A percentile compares a stretch with the other conserved stretches of the same genome.
Conservation (phyloP, 2,113 vertebrate species). For the Porphyrio hochstetteri region DNA sequence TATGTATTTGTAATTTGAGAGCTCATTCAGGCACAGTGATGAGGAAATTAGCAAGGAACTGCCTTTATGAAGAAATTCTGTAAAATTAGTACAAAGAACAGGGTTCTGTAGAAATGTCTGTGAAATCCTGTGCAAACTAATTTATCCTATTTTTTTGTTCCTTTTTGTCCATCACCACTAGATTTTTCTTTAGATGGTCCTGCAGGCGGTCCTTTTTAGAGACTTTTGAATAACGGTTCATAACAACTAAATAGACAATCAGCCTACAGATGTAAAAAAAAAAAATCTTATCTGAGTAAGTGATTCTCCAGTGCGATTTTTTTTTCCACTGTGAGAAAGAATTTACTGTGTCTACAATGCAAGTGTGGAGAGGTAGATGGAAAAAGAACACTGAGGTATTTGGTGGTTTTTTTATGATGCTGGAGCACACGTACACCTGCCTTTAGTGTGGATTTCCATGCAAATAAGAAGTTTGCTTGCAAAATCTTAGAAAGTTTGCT, state of each 20-base stretch:
- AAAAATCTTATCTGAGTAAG: not conserved
- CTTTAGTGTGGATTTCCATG: not conserved
- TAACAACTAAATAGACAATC: not conserved
- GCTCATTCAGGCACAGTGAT: not conserved
- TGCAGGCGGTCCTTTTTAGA: not conserved
- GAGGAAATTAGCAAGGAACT: not conserved
- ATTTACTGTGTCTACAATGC: not conserved
- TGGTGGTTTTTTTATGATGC: not conserved
- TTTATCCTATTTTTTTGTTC: not conserved
- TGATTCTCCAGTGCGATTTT: not conserved
- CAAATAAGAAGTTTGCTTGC: not conserved
- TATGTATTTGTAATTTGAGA: not conserved
- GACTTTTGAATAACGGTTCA: not conserved
- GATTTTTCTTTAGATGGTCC: not conserved
- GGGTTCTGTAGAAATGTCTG: not conserved
- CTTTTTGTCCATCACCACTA: not conserved
- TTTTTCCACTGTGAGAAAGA: not conserved
- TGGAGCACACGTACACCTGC: not conserved
- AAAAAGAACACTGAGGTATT: not conserved
- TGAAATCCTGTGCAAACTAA: not conserved
- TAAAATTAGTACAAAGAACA: not conserved
- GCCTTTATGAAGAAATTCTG: not conserved
- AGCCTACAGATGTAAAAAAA: not conserved
- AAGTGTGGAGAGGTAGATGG: not conserved
- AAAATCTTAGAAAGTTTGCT: not conserved